Evolutionary conservation across 2,888 invertebrate genomes (phyloP).

Genomic region (Sarcophaga caerulescens): DNA sequence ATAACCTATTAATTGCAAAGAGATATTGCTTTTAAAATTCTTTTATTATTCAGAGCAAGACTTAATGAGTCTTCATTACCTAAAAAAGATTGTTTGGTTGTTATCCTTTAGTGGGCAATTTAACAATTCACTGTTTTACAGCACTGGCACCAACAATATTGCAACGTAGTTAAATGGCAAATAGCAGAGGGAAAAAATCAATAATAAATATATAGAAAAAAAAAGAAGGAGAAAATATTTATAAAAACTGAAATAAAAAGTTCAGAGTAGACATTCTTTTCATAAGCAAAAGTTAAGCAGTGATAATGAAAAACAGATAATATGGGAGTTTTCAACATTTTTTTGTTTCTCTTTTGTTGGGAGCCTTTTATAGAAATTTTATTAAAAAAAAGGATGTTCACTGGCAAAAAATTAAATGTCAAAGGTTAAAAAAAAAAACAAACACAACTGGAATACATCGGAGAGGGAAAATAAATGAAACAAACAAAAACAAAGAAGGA

Average conservation of each 20-base stretch:
- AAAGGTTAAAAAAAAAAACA: slow-evolving; percentile 53
- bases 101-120: not conserved
- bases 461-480: not conserved
- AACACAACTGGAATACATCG: not conserved
- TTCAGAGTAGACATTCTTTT: slow-evolving; percentile 60
- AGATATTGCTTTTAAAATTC: no score
- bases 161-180: slow-evolving; percentile 31
- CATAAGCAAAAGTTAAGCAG: slow-evolving; percentile 56
- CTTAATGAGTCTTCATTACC: no score
- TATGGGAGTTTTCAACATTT: slow-evolving; percentile 9
- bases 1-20: no score
- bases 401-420: slow-evolving; percentile 42
- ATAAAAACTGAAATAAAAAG: slow-evolving; percentile 53
- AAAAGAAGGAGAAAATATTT: not conserved
- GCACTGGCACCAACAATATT: not conserved
- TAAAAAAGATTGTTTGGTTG: no score
- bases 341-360: not conserved
- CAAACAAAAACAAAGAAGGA: not conserved
- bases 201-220: slow-evolving; percentile 30
- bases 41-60: no score
- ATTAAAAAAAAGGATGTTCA: slow-evolving; percentile 32
- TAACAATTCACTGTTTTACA: slow-evolving; percentile 29
- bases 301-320: slow-evolving; percentile 64
- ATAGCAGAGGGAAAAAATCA: slow-evolving; percentile 45
- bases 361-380: slow-evolving; percentile 26